Base-by-base conservation (phyloP, 2,797 vertebrate genomes). In the Valencia hispanica region DNA sequence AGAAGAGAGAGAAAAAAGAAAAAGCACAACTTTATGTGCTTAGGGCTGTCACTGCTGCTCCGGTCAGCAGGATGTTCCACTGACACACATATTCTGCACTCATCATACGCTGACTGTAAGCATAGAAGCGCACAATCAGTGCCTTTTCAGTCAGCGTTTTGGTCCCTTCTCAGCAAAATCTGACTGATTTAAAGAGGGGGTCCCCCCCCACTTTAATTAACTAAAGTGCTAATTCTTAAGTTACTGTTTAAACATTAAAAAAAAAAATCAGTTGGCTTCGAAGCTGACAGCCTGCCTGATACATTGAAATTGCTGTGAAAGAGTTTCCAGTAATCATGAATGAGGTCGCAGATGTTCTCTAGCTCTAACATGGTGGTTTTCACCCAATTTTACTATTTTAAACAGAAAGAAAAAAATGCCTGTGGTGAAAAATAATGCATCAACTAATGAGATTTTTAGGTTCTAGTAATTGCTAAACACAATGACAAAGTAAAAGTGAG, bases 1-100 rank as follows among this genome's bases (percentile, higher is more conserved):
- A 87, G 75, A 81, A 82, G 12, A 25, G 11, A 4, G 7, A n/a
- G 20, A 39, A 10, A 57, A 43, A 43, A 43, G 11, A 14, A 27
- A 15, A 55, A 27, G 39, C 65, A 69, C 74, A 79, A 78, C 66
- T 55, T 73, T 77, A 20, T 71, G 27, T n/a, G 77, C 86, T 79
- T 61, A 0, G 57, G 84, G 85, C 85, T 51, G 76, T 53, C 43
- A 4, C 66, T 17, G 77, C 61, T 43, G 65, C 79, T 51, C 66
- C 59, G 81, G 90, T 88, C 91, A 91, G 79, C 82, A 34, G 73
- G 79, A 72, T 84, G 90, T 34, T 91, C 92, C 83, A 93, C 91
- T 93, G 90, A 93, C 91, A 93, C 91, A 94, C 89, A 91, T 68
- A 68, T 92, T 82, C 85, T 74, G 79, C 77, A 55, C 79, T 53